Percentiles rank a stretch among this genome's conserved stretches.
These are phyloP conservation scores for Turritopsis rubra DNA, from an alignment of 30 jellyfish, hydroid and myxozoan species.

Conservation along the genomic window DNA sequence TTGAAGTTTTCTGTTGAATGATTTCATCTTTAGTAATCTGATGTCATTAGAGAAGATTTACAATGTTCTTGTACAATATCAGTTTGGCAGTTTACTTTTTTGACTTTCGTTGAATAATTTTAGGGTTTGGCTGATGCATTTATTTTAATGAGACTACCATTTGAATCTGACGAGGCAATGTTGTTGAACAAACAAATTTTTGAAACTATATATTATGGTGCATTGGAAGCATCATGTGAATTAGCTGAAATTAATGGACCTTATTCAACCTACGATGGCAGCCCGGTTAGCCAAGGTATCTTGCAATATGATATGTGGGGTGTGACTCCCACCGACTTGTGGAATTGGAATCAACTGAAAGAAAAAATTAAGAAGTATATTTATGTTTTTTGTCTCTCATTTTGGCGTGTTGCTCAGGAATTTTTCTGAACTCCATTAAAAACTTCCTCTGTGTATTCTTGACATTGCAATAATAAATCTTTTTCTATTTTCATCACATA, in stretches of 20 bases:
- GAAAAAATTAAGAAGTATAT: constrained; percentile 69
- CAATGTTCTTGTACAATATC: not conserved
- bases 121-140: constrained; percentile 97
- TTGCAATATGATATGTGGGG: constrained; percentile 98
- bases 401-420: too few relatives aligned
- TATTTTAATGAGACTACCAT: constrained; percentile 76
- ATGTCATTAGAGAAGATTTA: not conserved
- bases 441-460: not conserved
- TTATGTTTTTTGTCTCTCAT: not conserved
- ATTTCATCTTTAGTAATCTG: constrained; percentile 32
- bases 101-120: not conserved
- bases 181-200: constrained; percentile 79
- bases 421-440: not conserved
- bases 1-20: constrained; percentile 25
- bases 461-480: not conserved
- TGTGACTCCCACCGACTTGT: constrained; percentile 92
- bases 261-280: constrained; percentile 75
- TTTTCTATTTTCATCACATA: constrained; percentile 10
- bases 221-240: constrained; percentile 98
- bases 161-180: constrained; percentile 87
- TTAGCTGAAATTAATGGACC: constrained; percentile 87
- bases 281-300: constrained; percentile 93
- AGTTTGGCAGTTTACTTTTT: not conserved
- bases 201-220: constrained; percentile 93
- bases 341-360: constrained; percentile 95